Evolutionary conservation across 2,797 vertebrate genomes (phyloP), one percentile per base, ranked within the genome.

Genomic region (Rhyacichthys aspro): DNA sequence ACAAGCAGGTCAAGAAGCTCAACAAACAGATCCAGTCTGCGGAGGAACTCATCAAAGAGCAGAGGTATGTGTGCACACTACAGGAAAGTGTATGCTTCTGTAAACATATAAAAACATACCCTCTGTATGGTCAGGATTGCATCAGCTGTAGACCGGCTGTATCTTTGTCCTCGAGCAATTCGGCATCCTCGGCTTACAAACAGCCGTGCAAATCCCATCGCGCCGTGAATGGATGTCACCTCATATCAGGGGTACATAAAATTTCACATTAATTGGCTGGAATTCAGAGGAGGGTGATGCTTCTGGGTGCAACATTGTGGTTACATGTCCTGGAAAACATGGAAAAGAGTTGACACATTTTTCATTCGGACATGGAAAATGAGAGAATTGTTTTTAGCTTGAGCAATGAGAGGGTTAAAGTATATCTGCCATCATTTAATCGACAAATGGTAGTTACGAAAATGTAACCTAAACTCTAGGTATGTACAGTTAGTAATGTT

Each of bases 1-100:
- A 99, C 92, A 98, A 99, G 67, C 94, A 94, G 89, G 95, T 99
- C 33, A 99, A 98, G 90, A 99, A 98, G 83, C 94, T 99, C 72
- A 97, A 93, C 87, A 99, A 98, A 70, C 94, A 96, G 88, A 95
- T 99, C 1, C 86, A 88, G 69, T 90, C 94, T 52, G 97, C 96
- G 1, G 98, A 99, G 79, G 94, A 95, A 44, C 88, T 95, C 43
- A 95, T 99, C 74, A 90, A 92, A 83, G 93, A 96, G 68, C 91
- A 96, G 89, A 96, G 95, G 98, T 98, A 11, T 33, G 74, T 73
- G n/a, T 58, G 49, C 50, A 16, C 36, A 18, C 68, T 23, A n/a
- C 9, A 7, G 41, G 41, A 11, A 44, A 38, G 11, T 59, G 18
- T 69, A 9, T 39, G 23, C 60, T 45, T 8, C 11, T 42, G 55